Evolutionary conservation across 53 echinoderm and acorn worm species (phyloP), one percentile per base, ranked within the genome.

Genomic region (Holothuria leucospilota): DNA sequence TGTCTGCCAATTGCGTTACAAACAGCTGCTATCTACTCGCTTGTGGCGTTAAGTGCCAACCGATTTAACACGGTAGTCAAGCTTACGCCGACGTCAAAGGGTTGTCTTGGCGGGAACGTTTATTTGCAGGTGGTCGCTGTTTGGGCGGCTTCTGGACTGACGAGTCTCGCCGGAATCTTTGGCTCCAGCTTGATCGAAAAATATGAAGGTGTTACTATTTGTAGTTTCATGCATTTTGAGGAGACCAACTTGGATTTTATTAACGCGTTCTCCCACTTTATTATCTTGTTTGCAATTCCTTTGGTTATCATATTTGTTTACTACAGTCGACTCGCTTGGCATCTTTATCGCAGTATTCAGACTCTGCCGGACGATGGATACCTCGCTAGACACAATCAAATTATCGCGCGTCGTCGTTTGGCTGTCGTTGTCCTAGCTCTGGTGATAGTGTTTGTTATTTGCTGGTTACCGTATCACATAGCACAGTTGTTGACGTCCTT

Each of bases 281-380:
- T n/a, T 7, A 20, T 83, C 41, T 39, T 83, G 20, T 83, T 83
- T 63, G 84, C 68, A 8, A 34, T 66, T 66, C 84, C 84, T 0
- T 51, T 83, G 52, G 25, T 83, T 10, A 66, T 83, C 25, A 83
- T 83, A 23, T 83, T 66, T 24, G 39, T 83, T 26, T 83, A 83
- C 28, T 83, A 83, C 84, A 83, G 84, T 67, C 42, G 84, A n/a
- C 84, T 83, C 5, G 84, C 84, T 26, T 83, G 68, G 65, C 84
- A 83, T 46, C 68, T 83, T 64, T 66, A 66, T 26, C 65, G 65
- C 27, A 83, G 84, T 38, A 83, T 83, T 65, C 65, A 83, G 62
- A 83, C 65, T 20, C 51, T 83, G 13, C 84, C 84, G 11, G 66
- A 83, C 67, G 84, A 83, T 39, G 84, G 84, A 42, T 83, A 83